phyloP scores from a whole-genome alignment of 2,888 invertebrate species.

The Cataglyphis cursor region DNA sequence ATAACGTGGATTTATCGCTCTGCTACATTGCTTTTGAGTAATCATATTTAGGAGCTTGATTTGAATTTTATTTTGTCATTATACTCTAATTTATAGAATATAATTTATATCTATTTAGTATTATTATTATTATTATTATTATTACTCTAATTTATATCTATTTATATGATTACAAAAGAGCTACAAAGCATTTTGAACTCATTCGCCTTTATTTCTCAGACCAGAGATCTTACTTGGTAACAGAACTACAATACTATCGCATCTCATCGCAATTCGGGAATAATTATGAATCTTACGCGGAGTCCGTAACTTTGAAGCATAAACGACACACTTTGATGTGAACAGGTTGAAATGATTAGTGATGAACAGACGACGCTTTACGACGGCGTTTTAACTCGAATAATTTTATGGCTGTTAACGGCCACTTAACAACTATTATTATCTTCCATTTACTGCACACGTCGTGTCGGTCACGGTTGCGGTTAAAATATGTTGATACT shows the following conservation, averaged over 20 bases:
- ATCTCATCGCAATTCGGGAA: neutral
- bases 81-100: neutral
- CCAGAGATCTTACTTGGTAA: neutral
- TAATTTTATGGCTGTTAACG: slow-evolving; percentile 53
- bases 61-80: neutral
- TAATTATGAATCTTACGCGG: slow-evolving; percentile 20
- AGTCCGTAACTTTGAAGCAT: slow-evolving; percentile 11
- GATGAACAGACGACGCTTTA: slow-evolving; percentile 41
- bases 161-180: neutral
- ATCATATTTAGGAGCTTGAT: neutral
- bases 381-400: slow-evolving; percentile 51
- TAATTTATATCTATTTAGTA: no score
- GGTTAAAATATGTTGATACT: slow-evolving; percentile 49
- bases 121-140: no score
- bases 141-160: no score
- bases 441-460: slow-evolving; percentile 49
- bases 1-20: neutral
- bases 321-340: slow-evolving; percentile 31
- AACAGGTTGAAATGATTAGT: slow-evolving; percentile 47
- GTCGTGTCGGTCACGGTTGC: slow-evolving; percentile 41
- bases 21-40: neutral
- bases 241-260: neutral
- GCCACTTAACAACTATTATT: slow-evolving; percentile 51
- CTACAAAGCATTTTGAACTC: neutral
- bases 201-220: neutral